Conservation (phyloP, 2,797 vertebrate species). For the Cetoscarus ocellatus region DNA sequence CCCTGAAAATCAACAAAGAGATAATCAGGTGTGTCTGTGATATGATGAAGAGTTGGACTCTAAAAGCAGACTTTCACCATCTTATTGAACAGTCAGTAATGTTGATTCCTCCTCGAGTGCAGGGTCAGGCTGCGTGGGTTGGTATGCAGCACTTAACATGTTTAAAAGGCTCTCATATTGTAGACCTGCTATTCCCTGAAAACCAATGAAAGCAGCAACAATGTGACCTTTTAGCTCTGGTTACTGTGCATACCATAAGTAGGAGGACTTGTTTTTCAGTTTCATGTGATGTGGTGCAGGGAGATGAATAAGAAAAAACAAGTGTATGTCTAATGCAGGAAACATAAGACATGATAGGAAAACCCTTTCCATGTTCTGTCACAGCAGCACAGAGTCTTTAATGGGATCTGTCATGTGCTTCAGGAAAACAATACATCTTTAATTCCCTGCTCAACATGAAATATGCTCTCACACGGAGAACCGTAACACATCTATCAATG, state of each 20-base stretch:
- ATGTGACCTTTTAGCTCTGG: slow-evolving; percentile 3
- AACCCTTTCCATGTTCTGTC: not conserved
- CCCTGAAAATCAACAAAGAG: too few relatives aligned
- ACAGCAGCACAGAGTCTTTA: not conserved
- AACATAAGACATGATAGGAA: not conserved
- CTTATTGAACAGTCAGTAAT: not conserved
- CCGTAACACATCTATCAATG: slow-evolving; percentile 28
- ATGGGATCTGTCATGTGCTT: slow-evolving; percentile 10
- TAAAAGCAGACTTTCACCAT: not conserved
- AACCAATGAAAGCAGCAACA: slow-evolving; percentile 12
- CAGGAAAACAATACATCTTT: slow-evolving; percentile 16
- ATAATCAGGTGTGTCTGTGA: not conserved
- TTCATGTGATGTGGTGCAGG: slow-evolving; percentile 1
- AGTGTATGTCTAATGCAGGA: not conserved
- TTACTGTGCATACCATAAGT: slow-evolving; percentile 3
- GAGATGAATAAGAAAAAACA: not conserved
- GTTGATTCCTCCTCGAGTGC: not conserved
- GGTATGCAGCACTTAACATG: not conserved
- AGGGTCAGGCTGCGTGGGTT: not conserved
- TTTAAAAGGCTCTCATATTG: slow-evolving; percentile 9
- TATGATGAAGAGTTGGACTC: not conserved
- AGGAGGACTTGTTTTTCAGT: not conserved
- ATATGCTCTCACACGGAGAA: slow-evolving; percentile 1
- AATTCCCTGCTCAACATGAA: slow-evolving; percentile 16
- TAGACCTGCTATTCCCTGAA: slow-evolving; percentile 2